Evolutionary conservation across 2,113 vertebrate genomes (phyloP).

Genomic region (Podiceps cristatus): DNA sequence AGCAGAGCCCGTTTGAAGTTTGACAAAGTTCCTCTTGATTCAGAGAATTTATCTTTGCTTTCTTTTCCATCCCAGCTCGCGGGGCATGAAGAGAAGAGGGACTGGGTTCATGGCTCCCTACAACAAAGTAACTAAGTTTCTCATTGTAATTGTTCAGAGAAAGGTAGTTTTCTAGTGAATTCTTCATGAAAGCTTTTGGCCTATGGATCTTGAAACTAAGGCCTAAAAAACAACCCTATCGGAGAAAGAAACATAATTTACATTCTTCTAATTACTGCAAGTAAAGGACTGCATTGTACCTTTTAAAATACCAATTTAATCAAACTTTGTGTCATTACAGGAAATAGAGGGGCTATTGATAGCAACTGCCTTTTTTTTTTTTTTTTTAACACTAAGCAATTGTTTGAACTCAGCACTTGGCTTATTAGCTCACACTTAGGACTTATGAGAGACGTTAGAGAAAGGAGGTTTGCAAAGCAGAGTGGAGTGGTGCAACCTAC

Average conservation of each 20-base stretch:
- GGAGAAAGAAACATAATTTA: neutral
- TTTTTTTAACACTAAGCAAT: neutral
- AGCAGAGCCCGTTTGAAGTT: neutral
- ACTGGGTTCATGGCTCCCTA: neutral
- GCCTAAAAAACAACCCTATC: neutral
- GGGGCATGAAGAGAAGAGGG: neutral
- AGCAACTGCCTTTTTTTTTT: neutral
- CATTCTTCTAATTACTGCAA: neutral
- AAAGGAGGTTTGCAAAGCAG: neutral
- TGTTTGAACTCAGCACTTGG: neutral
- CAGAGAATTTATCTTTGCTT: neutral
- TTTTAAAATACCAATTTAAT: neutral
- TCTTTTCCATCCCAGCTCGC: neutral
- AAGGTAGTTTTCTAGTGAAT: neutral
- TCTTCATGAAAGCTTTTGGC: neutral
- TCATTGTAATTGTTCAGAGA: neutral
- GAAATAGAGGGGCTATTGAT: neutral
- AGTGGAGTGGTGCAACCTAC: neutral
- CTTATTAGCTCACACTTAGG: neutral
- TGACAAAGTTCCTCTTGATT: neutral
- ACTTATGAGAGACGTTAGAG: rapidly evolving
- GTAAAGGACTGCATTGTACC: neutral
- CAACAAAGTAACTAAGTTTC: neutral
- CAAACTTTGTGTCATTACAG: neutral
- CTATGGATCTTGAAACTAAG: neutral